Percentiles rank a stretch among this genome's conserved stretches.
Conservation (phyloP, 2,888 invertebrate genomes). For the Geotrupes spiniger region DNA sequence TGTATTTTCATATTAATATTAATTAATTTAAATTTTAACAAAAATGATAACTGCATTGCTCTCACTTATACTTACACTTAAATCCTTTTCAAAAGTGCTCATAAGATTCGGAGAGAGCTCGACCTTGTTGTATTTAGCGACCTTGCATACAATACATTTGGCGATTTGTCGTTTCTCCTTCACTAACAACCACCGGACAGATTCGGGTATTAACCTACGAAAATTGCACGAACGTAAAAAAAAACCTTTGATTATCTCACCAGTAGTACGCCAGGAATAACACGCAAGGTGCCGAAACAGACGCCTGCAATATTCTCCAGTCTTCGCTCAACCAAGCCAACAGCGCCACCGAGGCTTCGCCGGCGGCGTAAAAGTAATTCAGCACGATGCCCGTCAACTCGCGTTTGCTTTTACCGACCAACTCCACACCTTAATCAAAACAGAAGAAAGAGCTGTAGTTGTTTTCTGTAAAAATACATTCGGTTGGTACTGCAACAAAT, state of each 20-base stretch:
- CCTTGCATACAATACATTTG: constrained; percentile 54
- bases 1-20: too few species aligned
- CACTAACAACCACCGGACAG: constrained; percentile 63
- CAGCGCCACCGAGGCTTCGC: constrained; percentile 61
- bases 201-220: constrained; percentile 61
- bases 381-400: constrained; percentile 62
- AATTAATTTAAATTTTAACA: too few species aligned
- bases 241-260: too few species aligned
- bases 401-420: constrained; percentile 61
- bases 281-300: constrained; percentile 60
- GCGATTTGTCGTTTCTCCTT: constrained; percentile 56
- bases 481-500: too few species aligned
- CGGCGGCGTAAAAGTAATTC: constrained; percentile 64
- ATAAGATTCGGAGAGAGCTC: constrained; percentile 50
- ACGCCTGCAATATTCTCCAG: constrained; percentile 59
- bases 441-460: too few species aligned
- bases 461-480: too few species aligned
- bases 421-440: constrained; percentile 56
- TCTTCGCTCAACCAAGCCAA: constrained; percentile 58
- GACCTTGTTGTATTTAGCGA: constrained; percentile 57
- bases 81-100: constrained; percentile 46
- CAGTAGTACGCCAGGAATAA: constrained; percentile 60
- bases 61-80: too few species aligned
- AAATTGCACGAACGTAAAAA: too few species aligned
- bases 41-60: too few species aligned